A percentile compares a stretch with the other conserved stretches of the same genome.
Evolutionary conservation across 1,140 invertebrate genomes (phyloP).

Genomic region (Arion vulgaris): DNA sequence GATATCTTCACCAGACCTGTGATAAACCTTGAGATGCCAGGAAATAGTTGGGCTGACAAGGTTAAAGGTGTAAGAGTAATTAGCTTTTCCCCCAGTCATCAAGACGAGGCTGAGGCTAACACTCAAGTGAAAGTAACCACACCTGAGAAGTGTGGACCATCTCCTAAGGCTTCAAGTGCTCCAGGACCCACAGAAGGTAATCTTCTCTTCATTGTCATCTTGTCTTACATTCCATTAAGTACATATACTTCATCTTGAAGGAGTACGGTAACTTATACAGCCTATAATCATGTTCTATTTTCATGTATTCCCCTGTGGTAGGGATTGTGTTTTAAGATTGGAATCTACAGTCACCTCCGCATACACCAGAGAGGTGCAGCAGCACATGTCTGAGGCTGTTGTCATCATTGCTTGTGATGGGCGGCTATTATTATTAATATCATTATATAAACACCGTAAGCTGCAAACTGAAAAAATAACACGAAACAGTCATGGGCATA

Average conservation of each 20-base stretch:
- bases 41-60: conserved; percentile 73
- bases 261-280: too few species aligned
- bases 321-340: too few species aligned
- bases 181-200: conserved; percentile 5
- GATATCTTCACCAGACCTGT: neutral
- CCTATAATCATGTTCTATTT: neutral
- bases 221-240: too few species aligned
- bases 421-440: too few species aligned
- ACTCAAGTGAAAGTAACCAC: neutral
- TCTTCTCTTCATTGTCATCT: conserved; percentile 17
- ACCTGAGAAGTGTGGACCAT: neutral
- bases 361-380: too few species aligned
- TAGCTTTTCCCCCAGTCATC: conserved; percentile 25
- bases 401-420: too few species aligned
- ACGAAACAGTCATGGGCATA: too few species aligned
- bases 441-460: too few species aligned
- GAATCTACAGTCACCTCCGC: too few species aligned
- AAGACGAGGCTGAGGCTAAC: neutral
- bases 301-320: neutral
- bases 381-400: too few species aligned
- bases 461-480: too few species aligned
- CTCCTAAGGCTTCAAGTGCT: neutral
- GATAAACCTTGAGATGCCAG: conserved; percentile 32
- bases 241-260: too few species aligned
- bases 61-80: conserved; percentile 66